Evolutionary conservation across 1,140 invertebrate species (phyloP).

Genomic region (Antheraea mylitta): DNA sequence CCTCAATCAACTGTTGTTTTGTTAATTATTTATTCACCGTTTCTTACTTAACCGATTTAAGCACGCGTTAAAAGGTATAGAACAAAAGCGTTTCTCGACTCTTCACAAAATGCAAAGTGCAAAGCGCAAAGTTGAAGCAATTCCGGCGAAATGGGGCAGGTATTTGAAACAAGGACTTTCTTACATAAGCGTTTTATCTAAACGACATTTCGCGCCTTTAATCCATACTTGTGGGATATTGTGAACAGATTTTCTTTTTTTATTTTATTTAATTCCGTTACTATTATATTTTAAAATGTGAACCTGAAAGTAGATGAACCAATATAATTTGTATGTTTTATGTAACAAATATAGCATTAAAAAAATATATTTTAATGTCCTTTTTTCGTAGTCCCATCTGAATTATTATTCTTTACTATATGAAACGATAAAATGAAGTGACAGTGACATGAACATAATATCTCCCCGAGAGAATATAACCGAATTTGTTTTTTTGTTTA

Average conservation of each 20-base stretch:
- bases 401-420: too few species aligned
- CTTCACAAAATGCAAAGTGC: constrained; percentile 28
- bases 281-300: background rate
- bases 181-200: constrained; percentile 21
- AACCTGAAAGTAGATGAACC: too few species aligned
- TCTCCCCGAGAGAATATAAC: too few species aligned
- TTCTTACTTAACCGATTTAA: background rate
- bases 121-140: constrained; percentile 26
- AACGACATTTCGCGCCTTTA: constrained; percentile 3
- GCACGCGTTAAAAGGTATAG: constrained; percentile 2
- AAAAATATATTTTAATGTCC: too few species aligned
- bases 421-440: too few species aligned
- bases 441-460: too few species aligned
- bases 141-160: constrained; percentile 20
- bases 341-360: too few species aligned
- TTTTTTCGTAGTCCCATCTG: too few species aligned
- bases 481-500: too few species aligned
- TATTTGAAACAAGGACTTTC: constrained; percentile 30
- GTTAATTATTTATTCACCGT: background rate
- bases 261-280: background rate
- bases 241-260: constrained; percentile 1
- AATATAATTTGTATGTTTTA: too few species aligned
- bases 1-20: background rate
- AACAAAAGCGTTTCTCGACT: constrained; percentile 14
- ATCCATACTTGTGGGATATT: constrained; percentile 11